phyloP scores from a whole-genome alignment of 1,140 invertebrate genomes.

The Drosophila navojoa region DNA sequence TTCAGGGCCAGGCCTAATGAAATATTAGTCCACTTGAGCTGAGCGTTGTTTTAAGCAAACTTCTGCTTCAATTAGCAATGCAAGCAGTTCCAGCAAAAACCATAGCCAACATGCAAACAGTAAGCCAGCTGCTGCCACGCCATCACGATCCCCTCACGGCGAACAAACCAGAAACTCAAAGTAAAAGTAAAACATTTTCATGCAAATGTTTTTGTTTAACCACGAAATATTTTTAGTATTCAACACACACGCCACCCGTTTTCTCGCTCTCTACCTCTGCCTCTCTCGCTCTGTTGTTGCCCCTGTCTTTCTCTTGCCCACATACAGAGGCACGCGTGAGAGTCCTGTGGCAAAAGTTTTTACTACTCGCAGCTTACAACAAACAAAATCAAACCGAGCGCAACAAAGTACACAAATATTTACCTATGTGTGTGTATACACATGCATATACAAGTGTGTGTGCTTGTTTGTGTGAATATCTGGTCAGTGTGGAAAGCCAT shows the following conservation, averaged over 20 bases:
- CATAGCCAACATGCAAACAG: constrained; percentile 54
- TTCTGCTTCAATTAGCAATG: constrained; percentile 65
- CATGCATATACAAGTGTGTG: not conserved
- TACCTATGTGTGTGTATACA: constrained; percentile 39
- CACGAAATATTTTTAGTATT: constrained; percentile 74
- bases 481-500: constrained; percentile 32
- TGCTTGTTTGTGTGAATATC: not conserved
- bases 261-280: not conserved
- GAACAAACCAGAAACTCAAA: constrained; percentile 53
- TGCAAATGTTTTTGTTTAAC: constrained; percentile 78
- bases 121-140: not conserved
- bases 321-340: constrained; percentile 19
- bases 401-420: constrained; percentile 77
- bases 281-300: not conserved
- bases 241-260: constrained; percentile 33
- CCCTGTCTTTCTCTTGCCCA: not conserved
- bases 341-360: constrained; percentile 70
- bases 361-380: constrained; percentile 49
- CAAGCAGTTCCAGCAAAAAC: constrained; percentile 20
- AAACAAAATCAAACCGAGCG: constrained; percentile 80
- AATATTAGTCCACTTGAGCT: constrained; percentile 37
- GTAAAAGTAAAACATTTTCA: constrained; percentile 78
- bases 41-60: constrained; percentile 29
- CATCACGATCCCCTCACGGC: constrained; percentile 8
- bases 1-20: constrained; percentile 33